Base-by-base conservation (phyloP, 2,888 invertebrate species). In the Pristionchus arcanus region DNA sequence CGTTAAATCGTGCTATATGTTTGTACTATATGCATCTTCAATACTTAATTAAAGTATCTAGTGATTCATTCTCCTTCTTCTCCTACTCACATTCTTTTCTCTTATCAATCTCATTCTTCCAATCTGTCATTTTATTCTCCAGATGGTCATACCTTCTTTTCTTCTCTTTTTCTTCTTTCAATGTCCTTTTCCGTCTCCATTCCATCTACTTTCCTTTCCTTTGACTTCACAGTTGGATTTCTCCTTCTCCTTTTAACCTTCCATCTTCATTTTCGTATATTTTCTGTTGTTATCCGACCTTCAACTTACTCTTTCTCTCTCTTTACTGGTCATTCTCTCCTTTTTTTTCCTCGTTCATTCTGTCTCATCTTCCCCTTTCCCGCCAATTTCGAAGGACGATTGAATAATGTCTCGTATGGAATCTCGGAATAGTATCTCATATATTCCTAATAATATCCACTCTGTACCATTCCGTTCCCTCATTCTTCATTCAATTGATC, bases 231-330 rank as follows among this genome's bases (percentile, higher is more conserved):
- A 74, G 74, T 74, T 31, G 34, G 74, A 37, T 19, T 19, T 71
- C n/a, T 21, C 34, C 71, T n/a, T 37, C 31, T 74, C 74, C 34
- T 68, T 4, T 68, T 68, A 25, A 28, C 68, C 74, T 15, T 19
- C 74, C 74, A 74, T 74, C n/a, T 83, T 34, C 83, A 49, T 83
- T 83, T 49, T 25, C 81, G 3, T 81, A 5, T 37, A 74, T 21
- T 49, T 83, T 83, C 83, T 49, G 34, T 42, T 49, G 9, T 49
- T 16, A n/a, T 49, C 83, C n/a, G 49, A 28, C 53, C 49, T 28
- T 49, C 49, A 59, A 49, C 53, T 83, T 34, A 34, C 83, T 53
- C 83, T 83, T n/a, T 31, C 74, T 74, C 19, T 11, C 49, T 21
- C 83, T 28, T n/a, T n/a, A 25, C 77, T 42, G 25, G 21, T 77